phyloP scores from a whole-genome alignment of 2,888 invertebrate genomes.

The Microplitis manilae region DNA sequence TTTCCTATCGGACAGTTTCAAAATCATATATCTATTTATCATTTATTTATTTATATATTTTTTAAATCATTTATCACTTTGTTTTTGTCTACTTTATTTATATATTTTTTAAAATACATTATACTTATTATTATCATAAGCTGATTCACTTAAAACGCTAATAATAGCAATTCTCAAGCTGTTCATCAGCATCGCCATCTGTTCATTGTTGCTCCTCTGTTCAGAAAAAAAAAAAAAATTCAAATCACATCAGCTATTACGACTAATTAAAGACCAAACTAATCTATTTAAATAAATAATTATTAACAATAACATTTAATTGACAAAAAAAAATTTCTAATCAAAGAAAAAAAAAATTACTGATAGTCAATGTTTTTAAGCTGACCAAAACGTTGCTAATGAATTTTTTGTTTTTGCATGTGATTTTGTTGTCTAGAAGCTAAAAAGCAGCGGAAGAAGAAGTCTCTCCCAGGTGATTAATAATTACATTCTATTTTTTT shows the following conservation, averaged over 20 bases:
- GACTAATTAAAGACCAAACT: neutral
- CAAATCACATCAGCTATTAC: neutral
- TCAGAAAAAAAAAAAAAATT: constrained; percentile 16
- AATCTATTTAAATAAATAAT: neutral
- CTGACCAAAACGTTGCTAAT: constrained; percentile 62
- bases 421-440: constrained; percentile 80
- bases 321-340: constrained; percentile 29
- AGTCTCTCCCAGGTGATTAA: constrained; percentile 89
- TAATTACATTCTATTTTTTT: constrained; percentile 50
- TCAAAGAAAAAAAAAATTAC: constrained; percentile 34
- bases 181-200: neutral
- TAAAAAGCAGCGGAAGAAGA: constrained; percentile 96
- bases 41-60: neutral
- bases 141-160: neutral
- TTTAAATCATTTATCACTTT: constrained; percentile 9
- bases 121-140: neutral
- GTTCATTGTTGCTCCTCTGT: constrained; percentile 10
- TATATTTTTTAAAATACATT: neutral
- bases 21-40: neutral
- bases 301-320: constrained; percentile 8
- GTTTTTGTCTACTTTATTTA: neutral
- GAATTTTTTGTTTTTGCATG: constrained; percentile 71
- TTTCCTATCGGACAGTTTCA: neutral
- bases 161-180: neutral
- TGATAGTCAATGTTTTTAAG: constrained; percentile 33